Conservation (phyloP, 2,113 vertebrate species). For the Zapus hudsonius region DNA sequence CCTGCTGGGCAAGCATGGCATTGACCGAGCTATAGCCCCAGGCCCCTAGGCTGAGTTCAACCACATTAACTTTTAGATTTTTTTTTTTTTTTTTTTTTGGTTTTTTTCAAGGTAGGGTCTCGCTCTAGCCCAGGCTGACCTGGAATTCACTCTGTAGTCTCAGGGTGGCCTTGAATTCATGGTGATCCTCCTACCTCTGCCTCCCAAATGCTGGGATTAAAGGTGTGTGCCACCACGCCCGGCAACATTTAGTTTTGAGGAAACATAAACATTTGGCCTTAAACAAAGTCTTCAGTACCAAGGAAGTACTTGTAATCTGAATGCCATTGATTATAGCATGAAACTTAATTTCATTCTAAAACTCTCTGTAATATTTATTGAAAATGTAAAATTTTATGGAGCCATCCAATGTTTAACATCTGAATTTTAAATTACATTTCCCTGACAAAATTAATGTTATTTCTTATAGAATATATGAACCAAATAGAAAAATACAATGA, state of each 20-base stretch:
- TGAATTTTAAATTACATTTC: not conserved
- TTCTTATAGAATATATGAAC: conserved; percentile 7
- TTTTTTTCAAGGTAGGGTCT: too few relatives aligned
- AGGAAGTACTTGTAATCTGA: not conserved
- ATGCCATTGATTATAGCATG: not conserved
- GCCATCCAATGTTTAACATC: not conserved
- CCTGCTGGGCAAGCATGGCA: not conserved
- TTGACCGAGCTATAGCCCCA: not conserved
- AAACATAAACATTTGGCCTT: conserved; percentile 28
- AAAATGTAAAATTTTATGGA: not conserved
- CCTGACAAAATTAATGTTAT: not conserved
- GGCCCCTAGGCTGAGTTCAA: not conserved
- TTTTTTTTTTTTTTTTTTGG: too few relatives aligned
- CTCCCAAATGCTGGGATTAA: too few relatives aligned
- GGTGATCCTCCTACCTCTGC: too few relatives aligned
- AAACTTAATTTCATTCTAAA: conserved; percentile 16
- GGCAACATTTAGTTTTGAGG: conserved; percentile 44
- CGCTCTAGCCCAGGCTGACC: too few relatives aligned
- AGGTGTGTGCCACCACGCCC: too few relatives aligned
- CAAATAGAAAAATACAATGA: not conserved
- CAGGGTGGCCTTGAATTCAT: too few relatives aligned
- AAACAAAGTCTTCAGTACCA: conserved; percentile 25
- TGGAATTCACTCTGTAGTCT: too few relatives aligned
- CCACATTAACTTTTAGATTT: too few relatives aligned
- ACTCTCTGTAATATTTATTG: not conserved